A percentile compares a stretch with the other conserved stretches of the same genome.
phyloP scores from a whole-genome alignment of 1,140 invertebrate genomes.

The Mactra quadrangularis region DNA sequence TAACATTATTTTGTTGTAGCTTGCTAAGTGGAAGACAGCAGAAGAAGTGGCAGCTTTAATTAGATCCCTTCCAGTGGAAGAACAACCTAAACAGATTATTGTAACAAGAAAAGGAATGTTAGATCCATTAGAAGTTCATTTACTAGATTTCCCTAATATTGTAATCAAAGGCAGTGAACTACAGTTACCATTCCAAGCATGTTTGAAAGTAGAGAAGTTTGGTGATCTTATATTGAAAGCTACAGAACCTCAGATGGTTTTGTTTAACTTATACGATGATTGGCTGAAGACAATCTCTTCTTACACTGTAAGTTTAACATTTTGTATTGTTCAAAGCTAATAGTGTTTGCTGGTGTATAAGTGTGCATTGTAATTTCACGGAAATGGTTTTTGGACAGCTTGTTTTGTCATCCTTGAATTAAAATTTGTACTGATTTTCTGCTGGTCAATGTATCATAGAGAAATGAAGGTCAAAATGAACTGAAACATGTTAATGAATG shows the following conservation, averaged over 20 bases:
- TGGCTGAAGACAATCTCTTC: conserved; percentile 93
- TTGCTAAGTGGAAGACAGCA: conserved; percentile 99
- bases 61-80: conserved; percentile 99
- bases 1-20: conserved; percentile 86
- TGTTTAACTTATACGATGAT: conserved; percentile 99
- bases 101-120: conserved; percentile 96
- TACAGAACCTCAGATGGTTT: conserved; percentile 99
- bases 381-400: too few species aligned
- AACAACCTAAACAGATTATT: conserved; percentile 99
- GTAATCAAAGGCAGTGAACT: conserved; percentile 99
- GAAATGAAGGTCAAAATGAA: too few species aligned
- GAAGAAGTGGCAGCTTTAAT: conserved; percentile 99
- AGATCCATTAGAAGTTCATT: conserved; percentile 98
- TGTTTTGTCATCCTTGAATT: too few species aligned
- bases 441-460: too few species aligned
- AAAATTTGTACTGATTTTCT: too few species aligned
- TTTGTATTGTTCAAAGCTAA: background rate
- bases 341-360: background rate
- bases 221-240: conserved; percentile 99
- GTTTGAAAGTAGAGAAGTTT: conserved; percentile 99
- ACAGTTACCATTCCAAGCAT: conserved; percentile 99
- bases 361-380: too few species aligned
- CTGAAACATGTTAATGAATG: too few species aligned
- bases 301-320: conserved; percentile 81
- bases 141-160: conserved; percentile 99